Conservation (phyloP, 1,140 invertebrate genomes). For the Saccostrea echinata region DNA sequence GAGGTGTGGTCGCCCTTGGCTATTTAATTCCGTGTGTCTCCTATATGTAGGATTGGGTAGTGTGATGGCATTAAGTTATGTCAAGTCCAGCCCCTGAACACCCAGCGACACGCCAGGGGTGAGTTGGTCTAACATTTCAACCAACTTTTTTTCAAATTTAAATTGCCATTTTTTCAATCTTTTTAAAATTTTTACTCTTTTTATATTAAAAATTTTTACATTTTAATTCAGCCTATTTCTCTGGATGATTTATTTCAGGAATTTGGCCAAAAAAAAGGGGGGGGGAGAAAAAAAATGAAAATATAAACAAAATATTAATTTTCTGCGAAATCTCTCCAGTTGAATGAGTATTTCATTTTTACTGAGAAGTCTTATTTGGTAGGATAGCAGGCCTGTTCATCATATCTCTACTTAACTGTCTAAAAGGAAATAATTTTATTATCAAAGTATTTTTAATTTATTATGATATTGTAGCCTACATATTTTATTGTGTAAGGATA, state of each 20-base stretch:
- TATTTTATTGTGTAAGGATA: background rate
- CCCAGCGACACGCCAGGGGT: constrained; percentile 50
- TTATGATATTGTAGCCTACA: background rate
- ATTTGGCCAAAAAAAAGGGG: background rate
- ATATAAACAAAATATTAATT: background rate
- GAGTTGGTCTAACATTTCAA: constrained; percentile 61
- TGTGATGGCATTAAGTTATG: constrained; percentile 60
- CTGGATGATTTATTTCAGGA: background rate
- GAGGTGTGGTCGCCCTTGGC: background rate
- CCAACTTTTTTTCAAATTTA: constrained; percentile 59
- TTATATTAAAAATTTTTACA: background rate
- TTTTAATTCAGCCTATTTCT: constrained; percentile 24
- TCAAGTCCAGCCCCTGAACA: constrained; percentile 61
- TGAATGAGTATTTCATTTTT: too few relatives aligned
- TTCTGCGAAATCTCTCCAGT: too few relatives aligned
- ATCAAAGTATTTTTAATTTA: background rate
- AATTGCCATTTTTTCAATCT: background rate
- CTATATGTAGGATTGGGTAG: constrained; percentile 56
- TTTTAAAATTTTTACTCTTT: constrained; percentile 1
- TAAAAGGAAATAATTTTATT: background rate
- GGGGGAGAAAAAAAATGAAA: too few relatives aligned
- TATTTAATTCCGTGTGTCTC: background rate
- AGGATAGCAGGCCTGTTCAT: too few relatives aligned
- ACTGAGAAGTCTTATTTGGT: too few relatives aligned
- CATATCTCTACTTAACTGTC: too few relatives aligned